Conservation (phyloP, 2,888 invertebrate genomes). For the Ochropleura leucogaster region DNA sequence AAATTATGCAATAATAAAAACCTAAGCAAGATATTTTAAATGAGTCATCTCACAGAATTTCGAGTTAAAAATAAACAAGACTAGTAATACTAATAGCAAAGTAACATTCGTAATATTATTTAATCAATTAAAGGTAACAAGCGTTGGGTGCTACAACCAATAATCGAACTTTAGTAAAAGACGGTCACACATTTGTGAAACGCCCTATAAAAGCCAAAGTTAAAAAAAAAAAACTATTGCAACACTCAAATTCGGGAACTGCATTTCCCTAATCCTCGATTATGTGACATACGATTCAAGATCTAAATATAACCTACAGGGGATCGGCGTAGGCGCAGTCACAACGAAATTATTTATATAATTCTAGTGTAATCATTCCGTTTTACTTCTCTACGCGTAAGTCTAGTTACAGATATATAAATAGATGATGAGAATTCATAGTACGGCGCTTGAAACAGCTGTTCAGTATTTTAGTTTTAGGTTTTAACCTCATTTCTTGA, state of each 20-base stretch:
- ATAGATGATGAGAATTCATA: constrained; percentile 43
- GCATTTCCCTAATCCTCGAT: constrained; percentile 70
- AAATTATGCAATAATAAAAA: constrained; percentile 13
- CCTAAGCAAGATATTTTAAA: constrained; percentile 7
- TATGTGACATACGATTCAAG: constrained; percentile 78
- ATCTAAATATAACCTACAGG: constrained; percentile 75
- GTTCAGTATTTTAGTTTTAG: constrained; percentile 26
- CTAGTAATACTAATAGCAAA: not conserved
- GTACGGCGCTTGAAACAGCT: constrained; percentile 28
- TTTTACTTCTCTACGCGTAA: constrained; percentile 40
- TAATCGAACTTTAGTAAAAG: not conserved
- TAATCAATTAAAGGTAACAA: constrained; percentile 14
- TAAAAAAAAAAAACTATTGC: not conserved
- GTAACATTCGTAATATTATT: constrained; percentile 5
- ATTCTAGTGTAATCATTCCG: constrained; percentile 50
- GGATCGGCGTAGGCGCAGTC: constrained; percentile 72
- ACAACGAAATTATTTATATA: constrained; percentile 72
- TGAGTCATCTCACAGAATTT: constrained; percentile 25
- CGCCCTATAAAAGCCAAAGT: not conserved
- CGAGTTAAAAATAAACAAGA: constrained; percentile 7
- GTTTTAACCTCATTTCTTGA: constrained; percentile 25
- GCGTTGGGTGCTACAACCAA: not conserved
- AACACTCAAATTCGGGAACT: constrained; percentile 38
- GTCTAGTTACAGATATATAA: constrained; percentile 37
- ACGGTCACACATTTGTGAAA: not conserved